These are phyloP conservation scores for Bombus fervidus DNA, from an alignment of 1,140 invertebrate species.

Conservation along the genomic window DNA sequence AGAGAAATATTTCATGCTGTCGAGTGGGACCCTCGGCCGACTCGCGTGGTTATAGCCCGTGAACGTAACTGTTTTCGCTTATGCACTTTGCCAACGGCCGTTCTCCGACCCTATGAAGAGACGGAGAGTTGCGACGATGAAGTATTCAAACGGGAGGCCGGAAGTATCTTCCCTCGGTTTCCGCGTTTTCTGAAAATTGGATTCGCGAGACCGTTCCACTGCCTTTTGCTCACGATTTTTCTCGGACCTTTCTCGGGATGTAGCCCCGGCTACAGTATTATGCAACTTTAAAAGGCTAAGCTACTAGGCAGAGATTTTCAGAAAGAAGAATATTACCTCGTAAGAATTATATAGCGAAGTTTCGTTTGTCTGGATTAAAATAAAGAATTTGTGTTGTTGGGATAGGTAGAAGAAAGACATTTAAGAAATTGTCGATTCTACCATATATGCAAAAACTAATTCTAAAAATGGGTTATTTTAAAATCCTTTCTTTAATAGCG, in stretches of 20 bases:
- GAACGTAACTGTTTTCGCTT: conserved; percentile 24
- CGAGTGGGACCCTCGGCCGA: not conserved
- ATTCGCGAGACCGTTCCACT: not conserved
- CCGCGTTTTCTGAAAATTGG: conserved; percentile 12
- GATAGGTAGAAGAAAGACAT: too few species aligned
- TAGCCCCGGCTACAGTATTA: not conserved
- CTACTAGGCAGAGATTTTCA: not conserved
- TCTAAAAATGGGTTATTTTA: too few species aligned
- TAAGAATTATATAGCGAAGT: not conserved
- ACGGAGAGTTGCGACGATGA: not conserved
- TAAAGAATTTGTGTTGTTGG: too few species aligned
- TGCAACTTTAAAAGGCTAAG: not conserved
- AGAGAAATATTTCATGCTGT: conserved; percentile 31
- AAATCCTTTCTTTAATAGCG: too few species aligned
- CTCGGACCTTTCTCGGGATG: not conserved
- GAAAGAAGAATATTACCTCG: not conserved
- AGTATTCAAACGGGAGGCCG: conserved; percentile 18
- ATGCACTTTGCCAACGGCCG: not conserved
- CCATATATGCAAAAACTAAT: too few species aligned
- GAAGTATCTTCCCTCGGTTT: conserved; percentile 7
- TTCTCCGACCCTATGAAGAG: too few species aligned
- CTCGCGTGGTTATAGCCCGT: conserved; percentile 16
- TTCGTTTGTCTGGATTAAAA: not conserved
- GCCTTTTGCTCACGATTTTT: not conserved
- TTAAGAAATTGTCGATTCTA: not conserved